Evolutionary conservation across 2,888 invertebrate species (phyloP).

Genomic region (Mythimna loreyi): DNA sequence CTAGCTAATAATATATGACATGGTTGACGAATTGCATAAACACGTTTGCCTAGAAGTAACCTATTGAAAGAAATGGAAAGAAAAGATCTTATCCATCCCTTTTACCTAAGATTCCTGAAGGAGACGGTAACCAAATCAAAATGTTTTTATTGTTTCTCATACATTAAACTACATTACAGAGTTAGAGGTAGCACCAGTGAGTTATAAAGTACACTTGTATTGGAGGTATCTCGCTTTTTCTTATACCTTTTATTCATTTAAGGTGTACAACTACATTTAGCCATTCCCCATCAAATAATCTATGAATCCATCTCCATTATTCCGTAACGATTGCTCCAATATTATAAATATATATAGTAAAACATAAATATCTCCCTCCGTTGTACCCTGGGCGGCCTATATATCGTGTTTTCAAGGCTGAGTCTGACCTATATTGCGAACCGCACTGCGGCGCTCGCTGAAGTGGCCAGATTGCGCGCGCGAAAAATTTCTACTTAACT

Average conservation of each 20-base stretch:
- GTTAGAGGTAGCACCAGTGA: no score
- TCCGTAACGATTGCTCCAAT: slow-evolving; percentile 6
- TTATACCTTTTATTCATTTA: no score
- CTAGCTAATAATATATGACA: no score
- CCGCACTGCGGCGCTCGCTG: slow-evolving; percentile 49
- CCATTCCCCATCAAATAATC: neutral
- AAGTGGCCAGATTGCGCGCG: slow-evolving; percentile 56
- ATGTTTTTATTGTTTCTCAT: no score
- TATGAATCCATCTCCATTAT: slow-evolving; percentile 3
- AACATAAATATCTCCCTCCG: slow-evolving; percentile 11
- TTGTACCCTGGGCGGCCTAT: slow-evolving; percentile 46
- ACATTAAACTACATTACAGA: no score
- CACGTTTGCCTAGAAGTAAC: no score
- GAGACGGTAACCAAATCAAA: no score
- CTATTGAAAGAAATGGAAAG: neutral
- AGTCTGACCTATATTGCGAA: slow-evolving; percentile 46
- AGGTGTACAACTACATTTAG: no score
- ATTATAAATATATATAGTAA: slow-evolving; percentile 15
- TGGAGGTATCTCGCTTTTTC: no score
- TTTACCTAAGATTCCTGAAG: neutral
- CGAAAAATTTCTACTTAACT: slow-evolving; percentile 54
- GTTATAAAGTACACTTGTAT: no score
- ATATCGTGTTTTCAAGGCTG: slow-evolving; percentile 56
- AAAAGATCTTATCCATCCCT: neutral
- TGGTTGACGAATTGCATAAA: no score